These are phyloP conservation scores for Spisula solida DNA, from an alignment of 2,888 invertebrate species.

Conservation along the genomic window DNA sequence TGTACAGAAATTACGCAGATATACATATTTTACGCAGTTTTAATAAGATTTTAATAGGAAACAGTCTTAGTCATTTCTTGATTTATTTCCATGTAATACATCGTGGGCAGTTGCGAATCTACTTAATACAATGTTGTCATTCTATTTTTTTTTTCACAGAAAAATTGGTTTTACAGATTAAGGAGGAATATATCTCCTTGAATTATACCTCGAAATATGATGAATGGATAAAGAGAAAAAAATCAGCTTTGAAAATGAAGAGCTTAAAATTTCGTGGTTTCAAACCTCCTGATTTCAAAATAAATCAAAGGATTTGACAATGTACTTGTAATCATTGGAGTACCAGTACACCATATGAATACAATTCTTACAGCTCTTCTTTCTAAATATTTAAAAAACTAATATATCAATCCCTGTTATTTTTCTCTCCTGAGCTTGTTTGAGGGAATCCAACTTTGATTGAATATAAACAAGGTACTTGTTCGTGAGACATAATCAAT, in stretches of 20 bases:
- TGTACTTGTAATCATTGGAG: not conserved
- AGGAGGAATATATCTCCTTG: too few species aligned
- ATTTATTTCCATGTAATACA: not conserved
- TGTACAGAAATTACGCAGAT: not conserved
- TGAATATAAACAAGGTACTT: slow-evolving; percentile 12
- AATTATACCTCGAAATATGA: not conserved
- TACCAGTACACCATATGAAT: not conserved
- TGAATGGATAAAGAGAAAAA: not conserved
- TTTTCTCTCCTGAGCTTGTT: not conserved
- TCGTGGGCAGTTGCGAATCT: not conserved
- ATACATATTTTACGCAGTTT: not conserved
- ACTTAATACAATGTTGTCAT: not conserved
- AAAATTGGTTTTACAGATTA: not conserved
- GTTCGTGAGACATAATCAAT: not conserved
- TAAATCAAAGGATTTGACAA: slow-evolving; percentile 1
- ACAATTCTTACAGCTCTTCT: not conserved
- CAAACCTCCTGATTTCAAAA: not conserved
- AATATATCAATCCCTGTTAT: not conserved
- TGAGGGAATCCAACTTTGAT: slow-evolving; percentile 12
- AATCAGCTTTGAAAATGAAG: not conserved
- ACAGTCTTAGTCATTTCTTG: not conserved
- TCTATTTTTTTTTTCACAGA: not conserved
- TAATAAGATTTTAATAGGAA: not conserved
- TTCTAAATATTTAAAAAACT: not conserved
- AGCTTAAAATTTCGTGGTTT: not conserved